phyloP scores from a whole-genome alignment of 2,113 vertebrate species.

The Calidris pugnax region DNA sequence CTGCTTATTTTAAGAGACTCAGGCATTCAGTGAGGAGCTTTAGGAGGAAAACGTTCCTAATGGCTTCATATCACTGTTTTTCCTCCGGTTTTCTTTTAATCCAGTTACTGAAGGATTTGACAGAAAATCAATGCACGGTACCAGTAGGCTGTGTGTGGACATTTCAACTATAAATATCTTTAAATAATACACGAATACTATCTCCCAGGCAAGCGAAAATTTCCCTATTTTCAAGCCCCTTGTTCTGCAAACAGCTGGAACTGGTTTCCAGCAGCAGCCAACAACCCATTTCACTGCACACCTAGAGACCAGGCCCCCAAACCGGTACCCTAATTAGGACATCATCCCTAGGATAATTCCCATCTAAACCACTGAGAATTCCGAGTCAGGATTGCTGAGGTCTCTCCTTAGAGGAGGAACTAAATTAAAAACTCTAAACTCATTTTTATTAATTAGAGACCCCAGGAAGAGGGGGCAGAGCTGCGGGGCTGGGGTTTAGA shows the following conservation, averaged over 20 bases:
- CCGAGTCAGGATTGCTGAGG: neutral
- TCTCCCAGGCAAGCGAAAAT: neutral
- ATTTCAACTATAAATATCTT: neutral
- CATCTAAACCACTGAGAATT: slow-evolving; percentile 6
- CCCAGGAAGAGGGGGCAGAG: neutral
- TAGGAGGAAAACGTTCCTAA: neutral
- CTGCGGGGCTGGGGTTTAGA: neutral
- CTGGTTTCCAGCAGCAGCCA: neutral
- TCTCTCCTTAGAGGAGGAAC: neutral
- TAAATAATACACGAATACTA: neutral
- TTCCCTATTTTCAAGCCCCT: rapidly evolving
- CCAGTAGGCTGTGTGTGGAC: rapidly evolving
- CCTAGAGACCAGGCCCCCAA: neutral
- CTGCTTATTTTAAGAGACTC: neutral
- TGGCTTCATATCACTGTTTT: rapidly evolving
- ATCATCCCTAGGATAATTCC: neutral
- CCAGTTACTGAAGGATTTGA: neutral
- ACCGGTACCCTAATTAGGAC: neutral
- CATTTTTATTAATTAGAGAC: neutral
- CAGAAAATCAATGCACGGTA: neutral
- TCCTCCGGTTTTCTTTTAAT: neutral
- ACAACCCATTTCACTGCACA: neutral
- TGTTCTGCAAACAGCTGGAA: too few relatives aligned
- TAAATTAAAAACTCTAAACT: neutral
- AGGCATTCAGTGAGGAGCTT: rapidly evolving